Evolutionary conservation across 92 coral and sea anemone species (phyloP), one percentile per base, ranked within the genome.

Genomic region (Desmophyllum pertusum): DNA sequence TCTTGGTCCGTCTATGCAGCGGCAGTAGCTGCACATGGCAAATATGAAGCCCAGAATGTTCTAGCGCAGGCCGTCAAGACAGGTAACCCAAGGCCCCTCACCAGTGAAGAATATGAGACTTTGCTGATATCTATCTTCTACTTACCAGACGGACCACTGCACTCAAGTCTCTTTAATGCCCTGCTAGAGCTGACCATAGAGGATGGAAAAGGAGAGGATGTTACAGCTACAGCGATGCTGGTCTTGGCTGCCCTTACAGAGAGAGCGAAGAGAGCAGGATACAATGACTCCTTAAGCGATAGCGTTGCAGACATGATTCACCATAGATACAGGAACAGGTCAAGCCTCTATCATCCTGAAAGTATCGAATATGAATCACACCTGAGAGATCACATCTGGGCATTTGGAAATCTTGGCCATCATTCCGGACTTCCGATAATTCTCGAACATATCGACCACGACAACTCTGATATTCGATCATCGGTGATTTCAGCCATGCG

Each of bases 321-420:
- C 70, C 63, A 76, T 70, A 95, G 98, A 84, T 95, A 86, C 74
- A 71, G 75, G 52, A 90, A 88, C 77, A 93, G 93, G 75, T 91
- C 98, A 41, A 78, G 72, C 42, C 83, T 84, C 17, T 80, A 88
- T 70, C 87, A 81, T 50, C 88, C 92, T 48, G 90, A 91, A 0
- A 92, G 93, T 45, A 83, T 69, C 10, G 89, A 93, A 37, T 94
- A 91, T 33, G 98, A 88, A 41, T 38, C 87, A 5, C 90, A 91
- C 72, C 86, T 95, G n/a, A 83, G 92, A 84, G 91, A 89, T 33
- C 98, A 94, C 59, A 83, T 94, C 63, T 94, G 98, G 98, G 98
- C 95, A 41, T 88, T 94, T 55, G 98, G 98, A 38, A 94, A 94
- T 81, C 92, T 94, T 6, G 98, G 98, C 45, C 94, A 94, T 46